Base-by-base conservation (phyloP, 2,888 invertebrate species). In the Amphipyra berbera region DNA sequence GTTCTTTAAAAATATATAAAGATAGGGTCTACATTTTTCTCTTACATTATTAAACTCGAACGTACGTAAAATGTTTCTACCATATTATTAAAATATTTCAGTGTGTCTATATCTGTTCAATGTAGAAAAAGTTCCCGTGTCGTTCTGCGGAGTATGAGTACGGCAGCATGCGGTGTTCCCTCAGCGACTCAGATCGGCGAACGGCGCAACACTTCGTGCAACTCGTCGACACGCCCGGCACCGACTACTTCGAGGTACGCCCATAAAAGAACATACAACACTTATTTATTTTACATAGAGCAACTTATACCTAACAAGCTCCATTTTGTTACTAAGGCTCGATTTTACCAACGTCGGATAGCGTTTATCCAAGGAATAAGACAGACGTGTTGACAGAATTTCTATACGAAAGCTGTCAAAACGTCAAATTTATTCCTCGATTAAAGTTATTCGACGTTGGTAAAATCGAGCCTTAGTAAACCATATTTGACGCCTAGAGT, bases 71-170 rank as follows among this genome's bases (percentile, higher is more conserved):
- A 21, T 21, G 21, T 21, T 21, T 21, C n/a, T n/a, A n/a, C n/a
- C n/a, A n/a, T n/a, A n/a, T n/a, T n/a, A n/a, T n/a, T n/a, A n/a
- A 21, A 21, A 2, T 21, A 21, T 21, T 21, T 21, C 21, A 21
- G 21, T 21, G 7, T 27, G 9, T 13, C 1, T 15, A 9, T 27
- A 27, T 47, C 0, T 13, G 27, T 6, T 21, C 53, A n/a, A 37
- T 56, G 50, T 57, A 97, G 96, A 97, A 98, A 90, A 97, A 98
- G 56, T 98, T 98, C 90, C 97, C 97, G 12, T 99, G 98, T 86
- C 97, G 98, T 8, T 98, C 98, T 0, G 97, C 97, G 41, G 98
- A 98, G 90, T 99, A 98, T 92, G 98, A 98, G 90, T 98, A 98
- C 93, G 97, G 98, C 67, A 98, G 98, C 64, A 96, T 98, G 90